Evolutionary conservation across 2,113 vertebrate species (phyloP).

Genomic region (Osmerus eperlanus): DNA sequence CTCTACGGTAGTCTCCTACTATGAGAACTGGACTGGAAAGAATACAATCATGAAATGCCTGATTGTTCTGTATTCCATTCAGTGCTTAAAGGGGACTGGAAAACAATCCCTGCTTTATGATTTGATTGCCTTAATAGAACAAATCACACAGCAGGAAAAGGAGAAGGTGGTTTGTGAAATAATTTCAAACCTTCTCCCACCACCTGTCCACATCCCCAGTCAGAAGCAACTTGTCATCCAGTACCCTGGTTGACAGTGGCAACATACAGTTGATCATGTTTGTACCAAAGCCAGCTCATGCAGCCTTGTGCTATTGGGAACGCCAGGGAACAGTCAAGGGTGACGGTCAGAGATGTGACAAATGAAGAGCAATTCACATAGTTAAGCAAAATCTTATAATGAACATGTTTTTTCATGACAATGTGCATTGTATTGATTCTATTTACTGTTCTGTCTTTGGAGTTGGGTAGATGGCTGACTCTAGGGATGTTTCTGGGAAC

Average conservation of each 20-base stretch:
- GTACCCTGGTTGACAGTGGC: constrained; percentile 37
- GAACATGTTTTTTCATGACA: constrained; percentile 54
- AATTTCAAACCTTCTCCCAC: neutral
- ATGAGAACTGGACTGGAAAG: neutral
- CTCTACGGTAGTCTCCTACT: too few relatives aligned
- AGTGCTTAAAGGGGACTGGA: constrained; percentile 16
- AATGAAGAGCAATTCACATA: constrained; percentile 53
- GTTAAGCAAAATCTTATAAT: constrained; percentile 50
- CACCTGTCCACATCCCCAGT: constrained; percentile 4
- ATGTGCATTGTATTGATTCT: constrained; percentile 67
- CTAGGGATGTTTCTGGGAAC: constrained; percentile 52
- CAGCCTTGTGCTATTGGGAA: constrained; percentile 52
- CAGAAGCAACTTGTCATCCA: constrained; percentile 16
- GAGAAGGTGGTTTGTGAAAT: constrained; percentile 46
- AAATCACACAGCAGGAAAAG: constrained; percentile 42
- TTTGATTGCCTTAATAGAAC: constrained; percentile 68
- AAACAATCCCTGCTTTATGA: constrained; percentile 34
- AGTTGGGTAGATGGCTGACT: constrained; percentile 67
- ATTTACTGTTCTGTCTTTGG: constrained; percentile 70
- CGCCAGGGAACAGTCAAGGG: constrained; percentile 48
- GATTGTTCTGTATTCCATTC: too few relatives aligned
- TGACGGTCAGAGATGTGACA: constrained; percentile 53
- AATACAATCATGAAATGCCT: constrained; percentile 1
- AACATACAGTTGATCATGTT: constrained; percentile 69
- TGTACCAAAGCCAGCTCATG: constrained; percentile 67